Base-by-base conservation (phyloP, 2,113 vertebrate genomes). In the Rhabdornis inornatus region DNA sequence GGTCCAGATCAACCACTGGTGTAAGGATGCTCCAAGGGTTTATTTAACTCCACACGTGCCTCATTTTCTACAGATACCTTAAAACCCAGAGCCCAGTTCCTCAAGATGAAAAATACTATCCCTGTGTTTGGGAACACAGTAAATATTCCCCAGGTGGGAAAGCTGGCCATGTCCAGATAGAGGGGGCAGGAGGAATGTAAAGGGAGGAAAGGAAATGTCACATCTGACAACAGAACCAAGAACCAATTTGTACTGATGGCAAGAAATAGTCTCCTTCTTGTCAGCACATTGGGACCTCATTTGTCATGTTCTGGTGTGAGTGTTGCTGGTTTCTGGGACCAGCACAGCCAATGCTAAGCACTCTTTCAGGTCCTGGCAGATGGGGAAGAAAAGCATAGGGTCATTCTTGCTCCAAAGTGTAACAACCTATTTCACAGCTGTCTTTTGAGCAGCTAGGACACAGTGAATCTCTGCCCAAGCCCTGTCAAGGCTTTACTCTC, bases 121-220 rank as follows among this genome's bases (percentile, higher is more conserved):
- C 72, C 52, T 10, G 16, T 61, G 31, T 74, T 78, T 59, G 78
- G 83, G 76, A 91, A 70, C n/a, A 33, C 35, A 94, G 30, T 53
- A 85, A 49, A 35, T 11, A 15, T 68, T 89, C 44, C 68, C 56
- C 52, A n/a, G 71, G 49, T n/a, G 80, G 74, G 81, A 83, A 96
- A 93, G 66, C 84, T 96, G 93, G 60, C 74, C 16, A 13, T 76
- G 35, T 40, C 45, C 53, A 72, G 40, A 37, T 11, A 31, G 57
- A 74, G 47, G 2, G 1, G 72, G 55, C 81, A 86, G 74, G 45
- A 78, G 49, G 47, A 86, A 92, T 66, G 55, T 72, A 33, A 49
- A 71, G 63, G 64, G 60, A 37, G 76, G 61, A 89, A 85, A 83
- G 94, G 91, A 97, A 96, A 89, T 78, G 85, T 68, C 79, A 75